Conservation (phyloP, 2,888 invertebrate species). For the Dicycla oo region DNA sequence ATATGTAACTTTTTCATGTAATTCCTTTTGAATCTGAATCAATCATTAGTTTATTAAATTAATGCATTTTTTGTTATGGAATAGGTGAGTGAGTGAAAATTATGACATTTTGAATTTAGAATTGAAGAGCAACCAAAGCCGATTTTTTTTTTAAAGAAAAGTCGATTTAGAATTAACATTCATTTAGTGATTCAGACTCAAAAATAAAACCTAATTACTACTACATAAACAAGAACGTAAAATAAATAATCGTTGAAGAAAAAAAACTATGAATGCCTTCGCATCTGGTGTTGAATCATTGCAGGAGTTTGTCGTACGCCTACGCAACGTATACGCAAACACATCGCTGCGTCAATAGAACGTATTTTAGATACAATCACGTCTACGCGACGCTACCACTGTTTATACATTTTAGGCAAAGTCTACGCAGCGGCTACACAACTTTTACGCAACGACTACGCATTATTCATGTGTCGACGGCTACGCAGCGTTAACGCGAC, state of each 20-base stretch:
- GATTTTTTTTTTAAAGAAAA: background rate
- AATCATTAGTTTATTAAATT: conserved; percentile 17
- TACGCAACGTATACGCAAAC: background rate
- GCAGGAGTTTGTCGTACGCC: background rate
- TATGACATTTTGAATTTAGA: background rate
- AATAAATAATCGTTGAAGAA: conserved; percentile 1
- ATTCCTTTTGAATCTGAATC: conserved; percentile 51
- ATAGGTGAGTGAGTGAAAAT: background rate
- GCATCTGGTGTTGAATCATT: background rate
- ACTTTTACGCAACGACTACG: background rate
- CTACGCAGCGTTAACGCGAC: background rate
- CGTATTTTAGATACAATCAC: background rate
- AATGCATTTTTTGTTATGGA: background rate
- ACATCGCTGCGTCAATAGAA: background rate
- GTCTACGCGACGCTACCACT: background rate
- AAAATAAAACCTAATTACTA: conserved; percentile 25
- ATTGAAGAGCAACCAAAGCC: conserved; percentile 3
- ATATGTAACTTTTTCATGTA: background rate
- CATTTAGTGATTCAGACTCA: conserved; percentile 42
- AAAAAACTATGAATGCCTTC: conserved; percentile 2
- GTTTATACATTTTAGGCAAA: background rate
- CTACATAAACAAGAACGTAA: background rate
- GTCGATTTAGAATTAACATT: background rate
- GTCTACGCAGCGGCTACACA: background rate
- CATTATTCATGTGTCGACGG: background rate